Evolutionary conservation across 2,113 vertebrate genomes (phyloP).

Genomic region (Agelaius tricolor): DNA sequence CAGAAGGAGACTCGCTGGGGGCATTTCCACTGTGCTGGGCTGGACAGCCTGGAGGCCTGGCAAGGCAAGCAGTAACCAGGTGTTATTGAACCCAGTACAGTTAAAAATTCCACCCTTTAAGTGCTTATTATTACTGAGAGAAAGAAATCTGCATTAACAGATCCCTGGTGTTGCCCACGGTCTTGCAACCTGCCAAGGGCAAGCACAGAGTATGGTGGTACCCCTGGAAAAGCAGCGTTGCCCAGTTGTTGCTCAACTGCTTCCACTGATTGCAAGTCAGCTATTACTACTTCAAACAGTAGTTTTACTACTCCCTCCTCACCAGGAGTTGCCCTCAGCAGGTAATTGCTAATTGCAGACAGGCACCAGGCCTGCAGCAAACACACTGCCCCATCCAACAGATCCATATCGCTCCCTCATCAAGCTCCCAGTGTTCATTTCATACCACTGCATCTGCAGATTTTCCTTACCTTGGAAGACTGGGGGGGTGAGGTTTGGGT

Average conservation of each 20-base stretch:
- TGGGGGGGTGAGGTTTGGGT: constrained; percentile 92
- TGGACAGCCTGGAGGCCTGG: constrained; percentile 87
- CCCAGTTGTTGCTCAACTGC: background rate
- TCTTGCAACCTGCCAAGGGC: background rate
- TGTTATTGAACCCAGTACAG: background rate
- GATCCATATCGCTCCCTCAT: accelerated
- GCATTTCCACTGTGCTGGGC: constrained; percentile 82
- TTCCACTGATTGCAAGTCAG: background rate
- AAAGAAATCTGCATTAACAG: background rate
- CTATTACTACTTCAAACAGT: background rate
- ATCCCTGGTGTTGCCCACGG: background rate
- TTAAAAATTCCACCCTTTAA: background rate
- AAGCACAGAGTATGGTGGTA: background rate
- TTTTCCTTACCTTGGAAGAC: constrained; percentile 92
- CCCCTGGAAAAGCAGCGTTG: background rate
- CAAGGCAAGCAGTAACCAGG: constrained; percentile 1
- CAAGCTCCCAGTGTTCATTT: background rate
- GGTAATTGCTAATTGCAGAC: background rate
- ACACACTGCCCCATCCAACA: background rate
- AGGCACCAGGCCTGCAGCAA: background rate
- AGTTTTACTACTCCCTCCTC: background rate
- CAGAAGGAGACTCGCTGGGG: constrained; percentile 81
- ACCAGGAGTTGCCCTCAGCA: background rate
- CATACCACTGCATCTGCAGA: background rate
- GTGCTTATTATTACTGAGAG: background rate